These are phyloP conservation scores for Stichopus chloronotus DNA, from an alignment of 35 echinoderm and acorn worm species.

Conservation along the genomic window DNA sequence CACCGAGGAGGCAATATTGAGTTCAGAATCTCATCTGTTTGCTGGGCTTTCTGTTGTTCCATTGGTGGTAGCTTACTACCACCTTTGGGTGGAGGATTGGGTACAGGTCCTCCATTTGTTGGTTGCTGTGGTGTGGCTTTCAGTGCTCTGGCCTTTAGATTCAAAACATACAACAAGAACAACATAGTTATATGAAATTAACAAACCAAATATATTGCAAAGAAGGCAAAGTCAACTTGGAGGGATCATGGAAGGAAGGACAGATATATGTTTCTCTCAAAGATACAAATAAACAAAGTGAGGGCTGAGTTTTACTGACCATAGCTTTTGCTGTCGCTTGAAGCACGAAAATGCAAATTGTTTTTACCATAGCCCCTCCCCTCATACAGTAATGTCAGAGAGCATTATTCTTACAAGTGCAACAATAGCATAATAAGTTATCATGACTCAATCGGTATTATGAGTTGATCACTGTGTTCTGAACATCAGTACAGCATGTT, in stretches of 20 bases:
- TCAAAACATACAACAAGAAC: constrained; percentile 14
- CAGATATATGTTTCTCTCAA: background rate
- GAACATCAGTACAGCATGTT: no score
- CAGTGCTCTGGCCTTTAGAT: constrained; percentile 82
- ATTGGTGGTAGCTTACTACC: constrained; percentile 97
- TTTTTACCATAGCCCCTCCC: no score
- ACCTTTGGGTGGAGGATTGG: constrained; percentile 97
- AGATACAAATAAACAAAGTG: no score
- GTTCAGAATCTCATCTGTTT: constrained; percentile 99
- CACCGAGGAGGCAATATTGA: constrained; percentile 95
- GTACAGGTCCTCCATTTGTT: constrained; percentile 89
- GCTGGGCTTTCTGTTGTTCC: constrained; percentile 97
- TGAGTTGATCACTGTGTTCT: no score
- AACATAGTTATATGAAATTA: background rate
- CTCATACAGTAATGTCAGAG: no score
- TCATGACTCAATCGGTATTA: no score
- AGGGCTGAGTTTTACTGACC: no score
- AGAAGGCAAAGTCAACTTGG: background rate
- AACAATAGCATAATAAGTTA: no score
- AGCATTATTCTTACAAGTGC: no score
- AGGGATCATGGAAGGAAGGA: background rate
- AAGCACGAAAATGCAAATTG: no score
- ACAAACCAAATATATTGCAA: background rate
- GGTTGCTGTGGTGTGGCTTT: constrained; percentile 87
- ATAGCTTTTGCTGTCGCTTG: no score